Base-by-base conservation (phyloP, 2,797 vertebrate genomes). In the Smutsia gigantea region DNA sequence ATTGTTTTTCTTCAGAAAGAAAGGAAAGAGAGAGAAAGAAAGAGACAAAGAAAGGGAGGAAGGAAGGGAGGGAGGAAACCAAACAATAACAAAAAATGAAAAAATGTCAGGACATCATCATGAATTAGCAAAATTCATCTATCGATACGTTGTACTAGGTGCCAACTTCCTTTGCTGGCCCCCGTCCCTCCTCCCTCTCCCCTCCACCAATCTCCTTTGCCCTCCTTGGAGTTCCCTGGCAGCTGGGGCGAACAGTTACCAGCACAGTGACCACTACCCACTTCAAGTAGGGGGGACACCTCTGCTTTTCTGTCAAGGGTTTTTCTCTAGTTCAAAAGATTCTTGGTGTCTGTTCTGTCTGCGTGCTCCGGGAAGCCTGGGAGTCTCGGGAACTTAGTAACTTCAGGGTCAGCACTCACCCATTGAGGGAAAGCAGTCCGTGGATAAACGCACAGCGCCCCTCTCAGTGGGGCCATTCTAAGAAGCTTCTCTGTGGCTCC, bases 41-140 rank as follows among this genome's bases (percentile, higher is more conserved):
- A 10, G 1, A 19, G 25, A 7, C 12, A 23, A 12, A 42, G 5
- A 34, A 7, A 4, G 34, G 15, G 21, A 25, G 21, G 37, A 14
- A 0, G 3, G 4, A 14, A 42, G 7, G 1, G 2, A 57, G n/a
- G 46, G n/a, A 42, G 4, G 12, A 37, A 75, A 46, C 29, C n/a
- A 87, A 64, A 81, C 7, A 14, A 81, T 39, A 68, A 11, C 14
- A 77, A 29, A 72, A 71, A 46, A 37, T 11, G 69, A 29, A 72
- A 71, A 46, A 37, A 46, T 77, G 13, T n/a, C 72, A 92, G 53
- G 27, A 59, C 13, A 37, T 72, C 18, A 57, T 81, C 64, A 81
- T 29, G 75, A 86, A 64, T 64, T 17, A 92, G 75, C 23, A 34
- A 39, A 66, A 55, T 37, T 13, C 23, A 66, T 31, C 59, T 75